Base-by-base conservation (phyloP, 2,888 invertebrate genomes). In the Bursaphelenchus okinawaensis region DNA sequence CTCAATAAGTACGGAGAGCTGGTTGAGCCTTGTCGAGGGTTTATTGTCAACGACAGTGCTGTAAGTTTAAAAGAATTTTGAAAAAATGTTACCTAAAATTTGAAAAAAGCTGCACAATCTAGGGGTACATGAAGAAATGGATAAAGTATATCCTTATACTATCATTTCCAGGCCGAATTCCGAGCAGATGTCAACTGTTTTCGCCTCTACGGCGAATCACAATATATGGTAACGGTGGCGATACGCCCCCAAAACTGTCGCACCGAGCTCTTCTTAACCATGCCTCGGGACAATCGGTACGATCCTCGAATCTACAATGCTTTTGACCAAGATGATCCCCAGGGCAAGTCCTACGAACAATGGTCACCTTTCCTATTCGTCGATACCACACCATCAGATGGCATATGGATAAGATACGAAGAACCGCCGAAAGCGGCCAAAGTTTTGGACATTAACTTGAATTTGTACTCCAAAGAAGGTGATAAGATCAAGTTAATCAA, bases 341-440 rank as follows among this genome's bases (percentile, higher is more conserved):
- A 40, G n/a, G 56, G 56, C 8, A n/a, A 16, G 3, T 65, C 29
- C 20, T 40, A 12, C 22, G 62, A 57, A 20, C 19, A 31, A 4
- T 77, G 77, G 77, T 63, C 76, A 19, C 77, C 77, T 7, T 69
- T 74, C 61, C 28, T 77, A 1, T 31, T 72, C 4, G 68, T 69
- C 8, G 60, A 59, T 12, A 59, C 60, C 16, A 23, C 20, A 1
- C 60, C 60, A 7, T 20, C 8, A n/a, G 60, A 59, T 20, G 60
- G 60, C 12, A 50, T 59, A 7, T 59, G 60, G 60, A 50, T 59
- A 16, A 16, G 54, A 6, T 55, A 66, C 52, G 8, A 65, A 64
- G 28, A 62, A 19, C 62, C 62, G 29, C 28, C 58, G 24, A 9
- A 16, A 16, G 19, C 12, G 59, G 22, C 62, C 3, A n/a, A 29